These are phyloP conservation scores for Calliscelio sp. DNA, from an alignment of 2,888 invertebrate genomes.

Conservation along the genomic window DNA sequence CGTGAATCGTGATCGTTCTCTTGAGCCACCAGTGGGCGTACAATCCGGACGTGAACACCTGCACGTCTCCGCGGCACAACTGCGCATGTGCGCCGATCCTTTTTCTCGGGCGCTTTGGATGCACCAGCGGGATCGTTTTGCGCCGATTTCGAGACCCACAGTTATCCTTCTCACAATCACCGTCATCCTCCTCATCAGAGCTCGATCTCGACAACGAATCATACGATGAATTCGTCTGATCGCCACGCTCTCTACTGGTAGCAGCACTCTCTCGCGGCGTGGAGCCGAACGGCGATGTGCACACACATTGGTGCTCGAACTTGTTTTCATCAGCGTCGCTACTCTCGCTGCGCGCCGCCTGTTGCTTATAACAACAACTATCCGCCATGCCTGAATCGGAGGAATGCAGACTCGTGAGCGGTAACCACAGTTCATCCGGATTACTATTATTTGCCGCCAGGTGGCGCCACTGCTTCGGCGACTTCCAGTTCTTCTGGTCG, in stretches of 20 bases:
- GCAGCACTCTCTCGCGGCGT: constrained; percentile 88
- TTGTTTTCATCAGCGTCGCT: constrained; percentile 85
- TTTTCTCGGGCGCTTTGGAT: constrained; percentile 27
- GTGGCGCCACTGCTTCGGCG: too few relatives aligned
- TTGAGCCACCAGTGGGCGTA: constrained; percentile 98
- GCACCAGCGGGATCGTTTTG: constrained; percentile 80
- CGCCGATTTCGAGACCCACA: too few relatives aligned
- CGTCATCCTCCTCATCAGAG: constrained; percentile 18
- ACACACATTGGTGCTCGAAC: constrained; percentile 90
- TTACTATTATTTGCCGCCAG: too few relatives aligned
- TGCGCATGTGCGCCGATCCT: constrained; percentile 60
- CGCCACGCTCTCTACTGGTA: too few relatives aligned
- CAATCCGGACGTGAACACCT: constrained; percentile 93
- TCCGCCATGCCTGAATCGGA: constrained; percentile 94
- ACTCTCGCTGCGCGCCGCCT: constrained; percentile 81
- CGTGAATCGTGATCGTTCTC: constrained; percentile 89
- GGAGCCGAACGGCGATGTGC: constrained; percentile 91
- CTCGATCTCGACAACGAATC: constrained; percentile 24
- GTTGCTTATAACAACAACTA: constrained; percentile 87
- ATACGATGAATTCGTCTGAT: constrained; percentile 24
- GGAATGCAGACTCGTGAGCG: constrained; percentile 86
- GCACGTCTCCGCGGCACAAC: constrained; percentile 82
- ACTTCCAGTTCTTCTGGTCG: too few relatives aligned
- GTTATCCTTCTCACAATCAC: neutral
- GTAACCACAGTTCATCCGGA: constrained; percentile 69